Conservation (phyloP, 1,140 invertebrate genomes). For the Pseudomyrmex concolor region DNA sequence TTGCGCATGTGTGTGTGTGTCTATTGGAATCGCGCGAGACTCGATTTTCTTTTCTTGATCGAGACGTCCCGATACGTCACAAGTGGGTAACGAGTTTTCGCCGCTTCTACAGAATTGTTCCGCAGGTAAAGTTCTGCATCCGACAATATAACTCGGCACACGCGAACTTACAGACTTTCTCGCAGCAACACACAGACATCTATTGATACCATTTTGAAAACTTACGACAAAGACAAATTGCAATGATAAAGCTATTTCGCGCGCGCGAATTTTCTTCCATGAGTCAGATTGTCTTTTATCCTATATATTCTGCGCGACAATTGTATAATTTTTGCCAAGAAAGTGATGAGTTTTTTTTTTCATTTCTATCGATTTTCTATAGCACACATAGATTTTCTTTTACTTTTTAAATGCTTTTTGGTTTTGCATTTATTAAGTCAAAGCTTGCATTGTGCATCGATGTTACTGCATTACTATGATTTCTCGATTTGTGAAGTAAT, state of each 20-base stretch:
- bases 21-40: neutral
- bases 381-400: neutral
- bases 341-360: neutral
- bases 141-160: conserved; percentile 14
- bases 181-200: conserved; percentile 8
- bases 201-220: conserved; percentile 24
- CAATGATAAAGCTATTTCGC: neutral
- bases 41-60: conserved; percentile 43
- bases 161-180: conserved; percentile 13
- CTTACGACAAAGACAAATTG: conserved; percentile 12
- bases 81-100: conserved; percentile 43
- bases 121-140: conserved; percentile 24
- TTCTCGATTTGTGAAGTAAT: neutral
- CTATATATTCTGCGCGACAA: too few relatives aligned
- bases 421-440: neutral
- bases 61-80: conserved; percentile 13
- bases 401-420: too few relatives aligned
- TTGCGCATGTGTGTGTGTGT: neutral
- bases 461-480: neutral
- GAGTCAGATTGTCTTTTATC: too few relatives aligned
- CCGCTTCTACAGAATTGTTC: conserved; percentile 46
- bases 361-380: conserved; percentile 1
- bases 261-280: neutral
- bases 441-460: neutral
- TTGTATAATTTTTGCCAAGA: too few relatives aligned